These are phyloP conservation scores for Drosophila ustulata DNA, from an alignment of 2,888 invertebrate species.

Conservation along the genomic window DNA sequence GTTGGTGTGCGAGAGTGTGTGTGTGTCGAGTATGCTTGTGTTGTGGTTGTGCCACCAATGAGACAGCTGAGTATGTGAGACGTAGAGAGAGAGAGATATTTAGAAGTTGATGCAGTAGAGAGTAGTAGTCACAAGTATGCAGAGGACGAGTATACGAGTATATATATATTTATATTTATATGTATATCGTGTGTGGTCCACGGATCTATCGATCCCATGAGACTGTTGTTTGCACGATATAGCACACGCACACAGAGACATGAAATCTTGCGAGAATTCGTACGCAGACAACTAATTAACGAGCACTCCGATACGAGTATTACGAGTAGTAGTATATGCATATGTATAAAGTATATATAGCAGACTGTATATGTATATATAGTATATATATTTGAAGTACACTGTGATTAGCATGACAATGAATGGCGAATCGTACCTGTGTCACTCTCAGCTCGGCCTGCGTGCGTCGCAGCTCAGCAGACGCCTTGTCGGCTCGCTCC, in stretches of 20 bases:
- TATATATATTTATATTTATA: constrained; percentile 7
- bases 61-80: constrained; percentile 39
- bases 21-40: constrained; percentile 25
- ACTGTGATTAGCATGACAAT: constrained; percentile 11
- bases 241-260: constrained; percentile 72
- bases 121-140: constrained; percentile 13
- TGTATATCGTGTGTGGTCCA: constrained; percentile 14
- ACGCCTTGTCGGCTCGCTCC: constrained; percentile 93
- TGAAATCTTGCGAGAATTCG: constrained; percentile 38
- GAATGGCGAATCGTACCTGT: constrained; percentile 86
- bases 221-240: constrained; percentile 35
- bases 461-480: constrained; percentile 93
- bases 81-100: constrained; percentile 15
- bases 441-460: constrained; percentile 96
- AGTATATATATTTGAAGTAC: constrained; percentile 13
- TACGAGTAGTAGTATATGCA: constrained; percentile 34
- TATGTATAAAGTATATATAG: constrained; percentile 50
- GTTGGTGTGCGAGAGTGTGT: constrained; percentile 21
- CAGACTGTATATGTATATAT: constrained; percentile 30
- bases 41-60: constrained; percentile 31
- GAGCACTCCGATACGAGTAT: neutral
- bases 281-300: neutral
- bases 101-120: constrained; percentile 21
- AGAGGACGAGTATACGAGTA: constrained; percentile 5
- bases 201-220: constrained; percentile 27